A percentile compares a stretch with the other conserved stretches of the same genome.
These are phyloP conservation scores for Napeogenes sylphis DNA, from an alignment of 2,888 invertebrate genomes.

Conservation along the genomic window DNA sequence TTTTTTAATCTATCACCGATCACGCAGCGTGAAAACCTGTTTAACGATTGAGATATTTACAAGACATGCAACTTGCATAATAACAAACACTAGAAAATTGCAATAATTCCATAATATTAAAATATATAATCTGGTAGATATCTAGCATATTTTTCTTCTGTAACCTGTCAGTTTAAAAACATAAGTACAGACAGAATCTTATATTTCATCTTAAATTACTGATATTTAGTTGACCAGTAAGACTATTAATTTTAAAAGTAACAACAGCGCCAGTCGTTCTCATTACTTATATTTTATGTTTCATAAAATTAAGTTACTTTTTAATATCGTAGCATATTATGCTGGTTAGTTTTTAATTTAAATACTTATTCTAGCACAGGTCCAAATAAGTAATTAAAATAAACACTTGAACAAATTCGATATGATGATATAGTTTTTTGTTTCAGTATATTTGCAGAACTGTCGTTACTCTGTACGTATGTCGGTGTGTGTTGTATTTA, in stretches of 20 bases:
- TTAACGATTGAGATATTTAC: neutral
- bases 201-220: too few species aligned
- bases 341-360: too few species aligned
- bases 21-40: neutral
- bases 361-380: too few species aligned
- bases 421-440: neutral
- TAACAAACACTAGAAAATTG: neutral
- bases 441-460: conserved; percentile 75
- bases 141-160: neutral
- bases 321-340: too few species aligned
- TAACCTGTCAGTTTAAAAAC: too few species aligned
- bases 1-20: neutral
- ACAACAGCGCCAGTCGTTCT: too few species aligned
- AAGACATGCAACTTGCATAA: neutral
- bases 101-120: neutral
- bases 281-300: too few species aligned
- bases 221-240: too few species aligned
- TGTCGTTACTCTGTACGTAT: conserved; percentile 81
- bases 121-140: neutral
- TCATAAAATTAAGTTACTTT: too few species aligned
- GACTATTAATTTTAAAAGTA: too few species aligned
- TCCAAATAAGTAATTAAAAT: neutral
- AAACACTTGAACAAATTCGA: neutral
- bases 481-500: conserved; percentile 86
- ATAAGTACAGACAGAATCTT: too few species aligned